These are phyloP conservation scores for Hypolimnas misippus DNA, from an alignment of 2,888 invertebrate genomes.

Conservation along the genomic window DNA sequence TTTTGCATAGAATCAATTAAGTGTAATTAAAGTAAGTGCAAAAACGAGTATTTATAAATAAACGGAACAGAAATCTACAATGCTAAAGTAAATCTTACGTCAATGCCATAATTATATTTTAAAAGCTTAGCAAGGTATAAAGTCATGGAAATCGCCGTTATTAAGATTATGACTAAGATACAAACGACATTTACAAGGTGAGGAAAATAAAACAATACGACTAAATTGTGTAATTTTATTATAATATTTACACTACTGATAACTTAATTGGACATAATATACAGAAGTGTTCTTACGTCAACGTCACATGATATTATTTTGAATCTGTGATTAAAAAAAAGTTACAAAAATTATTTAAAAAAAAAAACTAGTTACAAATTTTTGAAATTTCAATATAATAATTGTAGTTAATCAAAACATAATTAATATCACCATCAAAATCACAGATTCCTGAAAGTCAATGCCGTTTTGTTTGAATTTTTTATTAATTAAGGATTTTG, in stretches of 20 bases:
- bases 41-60: no score
- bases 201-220: conserved; percentile 6
- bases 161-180: no score
- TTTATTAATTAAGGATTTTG: background rate
- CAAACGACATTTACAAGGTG: no score
- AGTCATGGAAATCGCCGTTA: no score
- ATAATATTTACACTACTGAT: conserved; percentile 28
- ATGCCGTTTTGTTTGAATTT: background rate
- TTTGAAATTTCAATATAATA: background rate
- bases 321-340: conserved; percentile 1
- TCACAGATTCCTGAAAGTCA: background rate
- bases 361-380: background rate
- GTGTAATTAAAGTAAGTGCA: no score
- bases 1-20: no score
- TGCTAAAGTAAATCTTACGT: no score
- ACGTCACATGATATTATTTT: background rate
- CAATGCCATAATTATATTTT: no score
- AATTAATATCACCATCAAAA: background rate
- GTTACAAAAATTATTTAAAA: background rate
- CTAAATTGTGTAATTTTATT: conserved; percentile 15
- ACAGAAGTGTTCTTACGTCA: background rate
- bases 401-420: background rate
- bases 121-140: no score
- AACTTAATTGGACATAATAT: conserved; percentile 16
- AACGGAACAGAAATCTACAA: no score